Conservation (phyloP, 1,140 invertebrate species). For the Drosophila ananassae region DNA sequence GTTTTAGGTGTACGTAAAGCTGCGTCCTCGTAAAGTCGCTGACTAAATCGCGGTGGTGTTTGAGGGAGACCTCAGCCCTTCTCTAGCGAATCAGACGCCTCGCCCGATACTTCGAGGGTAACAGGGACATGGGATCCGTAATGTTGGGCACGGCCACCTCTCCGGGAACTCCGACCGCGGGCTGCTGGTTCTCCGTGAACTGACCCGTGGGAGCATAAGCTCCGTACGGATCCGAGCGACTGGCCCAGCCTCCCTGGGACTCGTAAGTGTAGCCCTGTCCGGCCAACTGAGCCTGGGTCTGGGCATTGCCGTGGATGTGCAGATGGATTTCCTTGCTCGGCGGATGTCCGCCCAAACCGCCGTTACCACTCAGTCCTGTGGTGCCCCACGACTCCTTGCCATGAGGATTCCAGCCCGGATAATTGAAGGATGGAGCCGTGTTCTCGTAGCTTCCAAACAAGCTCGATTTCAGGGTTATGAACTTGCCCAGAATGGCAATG, state of each 20-base stretch:
- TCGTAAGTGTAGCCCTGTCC: constrained; percentile 55
- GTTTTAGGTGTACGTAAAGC: constrained; percentile 65
- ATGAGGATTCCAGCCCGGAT: constrained; percentile 70
- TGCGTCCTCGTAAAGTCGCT: constrained; percentile 68
- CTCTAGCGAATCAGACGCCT: constrained; percentile 59
- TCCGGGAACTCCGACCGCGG: constrained; percentile 11
- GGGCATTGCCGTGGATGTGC: constrained; percentile 75
- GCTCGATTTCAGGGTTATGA: constrained; percentile 69
- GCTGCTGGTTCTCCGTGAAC: constrained; percentile 26
- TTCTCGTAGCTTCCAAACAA: constrained; percentile 64
- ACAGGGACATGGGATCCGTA: constrained; percentile 60
- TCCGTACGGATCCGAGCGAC: constrained; percentile 72
- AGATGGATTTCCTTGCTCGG: constrained; percentile 81
- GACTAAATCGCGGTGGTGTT: constrained; percentile 73
- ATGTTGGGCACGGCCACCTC: constrained; percentile 69
- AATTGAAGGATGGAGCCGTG: constrained; percentile 65
- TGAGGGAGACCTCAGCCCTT: constrained; percentile 15
- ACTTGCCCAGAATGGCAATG: constrained; percentile 75
- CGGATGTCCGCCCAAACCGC: constrained; percentile 25
- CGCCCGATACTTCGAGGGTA: constrained; percentile 73
- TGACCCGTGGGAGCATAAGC: constrained; percentile 59
- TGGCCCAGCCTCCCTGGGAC: constrained; percentile 64
- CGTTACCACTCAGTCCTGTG: constrained; percentile 33
- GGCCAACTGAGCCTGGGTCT: constrained; percentile 60
- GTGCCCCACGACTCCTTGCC: constrained; percentile 61